Base-by-base conservation (phyloP, 2,888 invertebrate genomes). In the Hypsopygia costalis region DNA sequence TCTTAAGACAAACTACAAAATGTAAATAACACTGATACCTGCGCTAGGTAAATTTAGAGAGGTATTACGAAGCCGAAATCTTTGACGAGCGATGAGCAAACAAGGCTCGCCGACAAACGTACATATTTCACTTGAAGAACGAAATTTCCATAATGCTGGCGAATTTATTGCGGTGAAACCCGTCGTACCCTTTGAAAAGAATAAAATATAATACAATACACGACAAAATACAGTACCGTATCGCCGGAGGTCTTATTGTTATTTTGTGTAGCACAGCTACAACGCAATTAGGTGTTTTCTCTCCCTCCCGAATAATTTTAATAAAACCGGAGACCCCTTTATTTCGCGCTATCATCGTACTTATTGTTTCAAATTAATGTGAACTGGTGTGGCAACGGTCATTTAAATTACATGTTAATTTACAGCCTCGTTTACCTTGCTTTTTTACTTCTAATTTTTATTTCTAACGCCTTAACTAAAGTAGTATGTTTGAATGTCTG, bases 31-130 rank as follows among this genome's bases (percentile, higher is more conserved):
- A n/a, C n/a, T n/a, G n/a, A n/a, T n/a, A n/a, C n/a, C n/a, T n/a
- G n/a, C n/a, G n/a, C n/a, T n/a, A n/a, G n/a, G n/a, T n/a, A n/a
- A n/a, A n/a, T n/a, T n/a, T 34, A 12, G 30, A 21, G 36, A 25
- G 37, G 33, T 47, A 46, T 44, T 49, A 43, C 45, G 40, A 34
- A 8, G 33, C 12, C 38, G 36, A 46, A 49, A 49, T 44, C 51
- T 56, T 52, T 53, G 58, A 56, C 58, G 43, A 52, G 51, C 40
- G 51, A 50, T 47, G 50, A 55, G 54, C 55, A 47, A 59, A 53
- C 41, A 35, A 41, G 34, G 40, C 40, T n/a, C 44, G 42, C 16
- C 16, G 4, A 42, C 45, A 44, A 35, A 32, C 42, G 36, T 37
- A 47, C 47, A 52, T 48, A 51, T 55, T 52, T 52, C 46, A 51